Conservation (phyloP, 2,113 vertebrate species). For the Panthera uncia region DNA sequence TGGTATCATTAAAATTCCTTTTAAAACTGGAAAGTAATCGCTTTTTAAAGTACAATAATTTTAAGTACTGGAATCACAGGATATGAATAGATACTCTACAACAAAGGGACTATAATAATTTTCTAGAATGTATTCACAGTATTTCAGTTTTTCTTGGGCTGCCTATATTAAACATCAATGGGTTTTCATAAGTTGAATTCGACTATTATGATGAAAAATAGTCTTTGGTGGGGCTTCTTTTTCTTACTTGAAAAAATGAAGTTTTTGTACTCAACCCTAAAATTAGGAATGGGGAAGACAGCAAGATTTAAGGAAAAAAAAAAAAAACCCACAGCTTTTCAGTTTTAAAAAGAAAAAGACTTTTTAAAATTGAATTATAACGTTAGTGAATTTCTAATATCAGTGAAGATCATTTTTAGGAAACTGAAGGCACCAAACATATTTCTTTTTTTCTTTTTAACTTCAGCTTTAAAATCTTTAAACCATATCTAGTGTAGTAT, state of each 20-base stretch:
- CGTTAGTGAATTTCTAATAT: background rate
- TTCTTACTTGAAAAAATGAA: slow-evolving; percentile 54
- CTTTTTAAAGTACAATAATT: slow-evolving; percentile 39
- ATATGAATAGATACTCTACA: background rate
- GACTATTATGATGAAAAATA: slow-evolving; percentile 49
- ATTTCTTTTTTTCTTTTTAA: background rate
- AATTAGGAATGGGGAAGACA: background rate
- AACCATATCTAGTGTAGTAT: background rate
- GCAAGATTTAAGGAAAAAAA: background rate
- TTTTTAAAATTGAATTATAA: background rate
- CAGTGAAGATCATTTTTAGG: background rate
- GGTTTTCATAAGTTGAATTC: slow-evolving; percentile 19
- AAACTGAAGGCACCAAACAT: background rate
- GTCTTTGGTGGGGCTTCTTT: background rate
- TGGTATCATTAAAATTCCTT: slow-evolving; percentile 19
- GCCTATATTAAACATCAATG: background rate
- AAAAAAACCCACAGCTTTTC: background rate
- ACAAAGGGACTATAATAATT: slow-evolving; percentile 58
- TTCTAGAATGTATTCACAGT: slow-evolving; percentile 52
- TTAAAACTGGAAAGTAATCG: slow-evolving; percentile 9
- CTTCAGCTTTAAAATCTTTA: background rate
- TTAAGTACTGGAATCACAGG: slow-evolving; percentile 37
- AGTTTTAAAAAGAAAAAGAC: background rate
- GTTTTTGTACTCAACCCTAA: background rate
- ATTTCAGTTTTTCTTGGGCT: slow-evolving; percentile 53